A percentile compares a stretch with the other conserved stretches of the same genome.
phyloP scores from a whole-genome alignment of 2,888 invertebrate genomes.

The Ctenicera cuprea region DNA sequence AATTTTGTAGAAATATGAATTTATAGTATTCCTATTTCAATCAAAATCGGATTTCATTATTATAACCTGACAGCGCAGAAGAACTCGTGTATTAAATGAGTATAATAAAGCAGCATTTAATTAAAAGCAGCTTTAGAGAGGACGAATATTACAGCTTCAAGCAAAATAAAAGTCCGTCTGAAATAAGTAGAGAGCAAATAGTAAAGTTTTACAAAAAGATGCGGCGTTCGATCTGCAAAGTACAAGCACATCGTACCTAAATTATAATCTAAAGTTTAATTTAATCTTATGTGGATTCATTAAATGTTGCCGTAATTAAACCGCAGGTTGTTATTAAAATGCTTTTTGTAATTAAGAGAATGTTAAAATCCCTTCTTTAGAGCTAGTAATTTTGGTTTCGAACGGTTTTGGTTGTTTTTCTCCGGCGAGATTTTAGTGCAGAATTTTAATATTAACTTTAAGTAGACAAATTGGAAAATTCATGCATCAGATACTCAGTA shows the following conservation, averaged over 20 bases:
- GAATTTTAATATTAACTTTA: slow-evolving; percentile 29
- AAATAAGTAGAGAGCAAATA: background rate
- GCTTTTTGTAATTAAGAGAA: slow-evolving; percentile 51
- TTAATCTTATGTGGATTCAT: slow-evolving; percentile 48
- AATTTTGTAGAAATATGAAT: too few species aligned
- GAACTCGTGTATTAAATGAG: slow-evolving; percentile 9
- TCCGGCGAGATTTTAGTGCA: background rate
- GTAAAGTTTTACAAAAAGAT: slow-evolving; percentile 11
- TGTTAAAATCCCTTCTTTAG: slow-evolving; percentile 29
- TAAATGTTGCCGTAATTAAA: slow-evolving; percentile 51
- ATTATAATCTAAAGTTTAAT: slow-evolving; percentile 49
- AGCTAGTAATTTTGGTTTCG: slow-evolving; percentile 35
- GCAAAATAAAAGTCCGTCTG: slow-evolving; percentile 9
- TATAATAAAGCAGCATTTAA: slow-evolving; percentile 37
- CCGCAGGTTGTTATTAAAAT: slow-evolving; percentile 52
- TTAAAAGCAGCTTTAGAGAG: slow-evolving; percentile 29
- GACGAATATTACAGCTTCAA: slow-evolving; percentile 6
- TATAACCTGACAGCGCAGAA: background rate
- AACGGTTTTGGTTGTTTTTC: slow-evolving; percentile 31
- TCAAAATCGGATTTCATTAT: background rate
- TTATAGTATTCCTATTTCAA: too few species aligned
- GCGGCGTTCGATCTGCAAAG: background rate
- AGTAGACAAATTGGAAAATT: slow-evolving; percentile 43
- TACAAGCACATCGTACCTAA: slow-evolving; percentile 14
- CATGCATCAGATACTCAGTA: background rate